These are phyloP conservation scores for Oikopleura vanhoeffeni DNA, from an alignment of 23 tunicate species.

Conservation along the genomic window DNA sequence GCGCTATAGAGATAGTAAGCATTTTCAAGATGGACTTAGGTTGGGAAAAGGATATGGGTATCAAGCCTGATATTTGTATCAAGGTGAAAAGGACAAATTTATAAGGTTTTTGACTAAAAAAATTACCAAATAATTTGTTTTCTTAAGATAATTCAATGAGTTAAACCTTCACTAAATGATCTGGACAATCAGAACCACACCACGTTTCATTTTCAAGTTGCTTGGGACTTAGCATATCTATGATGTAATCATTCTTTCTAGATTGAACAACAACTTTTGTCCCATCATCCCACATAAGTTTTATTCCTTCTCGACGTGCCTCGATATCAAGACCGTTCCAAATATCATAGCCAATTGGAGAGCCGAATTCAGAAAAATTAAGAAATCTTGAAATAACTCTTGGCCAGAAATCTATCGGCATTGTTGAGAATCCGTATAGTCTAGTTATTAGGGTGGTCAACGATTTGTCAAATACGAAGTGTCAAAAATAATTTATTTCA, in stretches of 20 bases:
- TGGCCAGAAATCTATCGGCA: conserved; percentile 9
- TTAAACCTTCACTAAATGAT: neutral
- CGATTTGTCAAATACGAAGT: too few species aligned
- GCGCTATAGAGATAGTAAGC: too few species aligned
- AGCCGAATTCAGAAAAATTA: neutral
- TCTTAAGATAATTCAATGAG: too few species aligned
- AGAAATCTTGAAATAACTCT: conserved; percentile 8
- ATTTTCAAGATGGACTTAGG: too few species aligned
- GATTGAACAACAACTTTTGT: neutral
- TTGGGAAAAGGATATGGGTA: too few species aligned
- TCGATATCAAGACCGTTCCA: neutral
- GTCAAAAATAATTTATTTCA: too few species aligned
- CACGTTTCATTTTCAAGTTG: neutral
- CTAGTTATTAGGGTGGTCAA: neutral
- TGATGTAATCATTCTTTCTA: neutral
- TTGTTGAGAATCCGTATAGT: neutral
- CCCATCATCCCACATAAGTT: neutral
- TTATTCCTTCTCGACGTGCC: neutral
- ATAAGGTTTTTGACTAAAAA: too few species aligned
- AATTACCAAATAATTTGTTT: too few species aligned
- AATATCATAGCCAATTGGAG: neutral
- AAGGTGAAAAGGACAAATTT: too few species aligned
- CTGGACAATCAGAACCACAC: neutral
- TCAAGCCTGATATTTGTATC: too few species aligned
- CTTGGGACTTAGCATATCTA: neutral